Evolutionary conservation across 2,888 invertebrate species (phyloP).

Genomic region (Fragum fragum): DNA sequence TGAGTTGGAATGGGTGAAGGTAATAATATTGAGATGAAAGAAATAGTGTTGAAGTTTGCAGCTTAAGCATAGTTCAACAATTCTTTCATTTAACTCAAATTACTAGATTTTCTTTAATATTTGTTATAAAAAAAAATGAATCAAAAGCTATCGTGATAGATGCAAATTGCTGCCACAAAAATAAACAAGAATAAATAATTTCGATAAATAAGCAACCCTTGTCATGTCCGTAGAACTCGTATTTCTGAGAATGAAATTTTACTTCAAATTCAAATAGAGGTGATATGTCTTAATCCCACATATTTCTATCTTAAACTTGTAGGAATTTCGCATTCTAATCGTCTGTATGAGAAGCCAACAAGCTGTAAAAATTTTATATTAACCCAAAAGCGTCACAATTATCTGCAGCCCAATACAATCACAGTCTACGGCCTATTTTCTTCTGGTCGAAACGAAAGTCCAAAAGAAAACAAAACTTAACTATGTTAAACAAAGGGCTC

Average conservation of each 20-base stretch:
- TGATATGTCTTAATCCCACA: no score
- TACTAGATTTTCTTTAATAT: neutral
- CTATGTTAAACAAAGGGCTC: neutral
- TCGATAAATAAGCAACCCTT: neutral
- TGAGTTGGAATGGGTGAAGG: no score
- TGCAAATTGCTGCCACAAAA: constrained; percentile 9
- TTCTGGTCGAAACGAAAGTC: neutral
- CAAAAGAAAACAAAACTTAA: neutral
- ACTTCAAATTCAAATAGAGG: no score
- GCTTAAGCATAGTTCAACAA: neutral
- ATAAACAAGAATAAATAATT: neutral
- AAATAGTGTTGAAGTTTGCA: neutral
- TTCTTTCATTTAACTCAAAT: no score
- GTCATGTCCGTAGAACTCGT: neutral
- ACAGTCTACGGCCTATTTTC: no score
- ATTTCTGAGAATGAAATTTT: no score
- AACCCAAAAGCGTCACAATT: no score
- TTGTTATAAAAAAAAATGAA: neutral
- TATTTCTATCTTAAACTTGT: no score
- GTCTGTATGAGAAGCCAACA: no score
- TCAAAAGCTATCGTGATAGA: neutral
- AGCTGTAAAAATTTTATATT: no score
- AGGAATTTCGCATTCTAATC: no score
- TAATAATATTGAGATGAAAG: neutral
- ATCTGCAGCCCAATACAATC: no score